Conservation (phyloP, 2,797 vertebrate species). For the Acipenser oxyrinchus region DNA sequence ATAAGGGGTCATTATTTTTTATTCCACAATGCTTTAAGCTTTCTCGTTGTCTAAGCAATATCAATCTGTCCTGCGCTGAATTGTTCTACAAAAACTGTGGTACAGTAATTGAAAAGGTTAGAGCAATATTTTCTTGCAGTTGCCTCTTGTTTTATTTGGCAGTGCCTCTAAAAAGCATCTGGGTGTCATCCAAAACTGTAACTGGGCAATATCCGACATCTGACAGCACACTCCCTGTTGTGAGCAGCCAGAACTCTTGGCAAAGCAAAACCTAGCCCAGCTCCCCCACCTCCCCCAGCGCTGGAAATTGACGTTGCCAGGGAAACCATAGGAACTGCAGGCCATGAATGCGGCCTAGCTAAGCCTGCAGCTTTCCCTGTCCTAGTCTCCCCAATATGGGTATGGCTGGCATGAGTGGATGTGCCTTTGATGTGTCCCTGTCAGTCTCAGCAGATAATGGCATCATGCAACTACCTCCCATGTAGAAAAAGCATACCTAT, state of each 20-base stretch:
- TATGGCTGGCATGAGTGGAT: too few species aligned
- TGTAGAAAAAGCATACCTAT: too few species aligned
- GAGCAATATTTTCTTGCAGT: background rate
- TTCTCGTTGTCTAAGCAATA: too few species aligned
- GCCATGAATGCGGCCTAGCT: background rate
- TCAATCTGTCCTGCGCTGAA: too few species aligned
- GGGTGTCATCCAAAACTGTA: background rate
- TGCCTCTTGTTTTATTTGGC: background rate
- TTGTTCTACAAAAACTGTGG: too few species aligned
- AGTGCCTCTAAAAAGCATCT: background rate
- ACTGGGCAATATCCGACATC: background rate
- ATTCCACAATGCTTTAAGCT: too few species aligned
- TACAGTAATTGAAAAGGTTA: background rate
- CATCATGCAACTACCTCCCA: too few species aligned
- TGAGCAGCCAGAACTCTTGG: background rate
- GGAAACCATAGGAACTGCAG: background rate
- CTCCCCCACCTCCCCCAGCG: background rate
- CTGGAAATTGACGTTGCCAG: background rate
- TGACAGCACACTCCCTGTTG: background rate
- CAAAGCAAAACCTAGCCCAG: background rate
- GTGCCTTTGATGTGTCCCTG: too few species aligned
- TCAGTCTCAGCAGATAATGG: too few species aligned
- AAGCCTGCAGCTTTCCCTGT: too few species aligned
- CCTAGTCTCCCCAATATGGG: too few species aligned
- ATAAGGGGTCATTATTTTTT: too few species aligned